Conservation (phyloP, 2,888 invertebrate species). For the Cataglyphis albicans region DNA sequence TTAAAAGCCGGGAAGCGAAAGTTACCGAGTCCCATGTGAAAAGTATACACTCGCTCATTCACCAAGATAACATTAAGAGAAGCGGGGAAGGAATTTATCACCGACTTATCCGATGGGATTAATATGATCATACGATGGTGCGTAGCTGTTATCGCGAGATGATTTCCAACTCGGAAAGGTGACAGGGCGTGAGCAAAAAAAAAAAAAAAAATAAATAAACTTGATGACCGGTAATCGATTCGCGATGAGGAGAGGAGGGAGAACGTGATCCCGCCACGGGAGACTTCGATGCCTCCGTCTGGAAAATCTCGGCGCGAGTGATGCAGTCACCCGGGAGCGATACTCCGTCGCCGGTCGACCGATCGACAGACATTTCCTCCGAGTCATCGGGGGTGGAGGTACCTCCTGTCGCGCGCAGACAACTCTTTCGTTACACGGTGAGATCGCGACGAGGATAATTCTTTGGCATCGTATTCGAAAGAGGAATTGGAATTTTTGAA, state of each 20-base stretch:
- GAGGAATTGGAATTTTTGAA: neutral
- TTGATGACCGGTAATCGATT: neutral
- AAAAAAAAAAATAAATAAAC: neutral
- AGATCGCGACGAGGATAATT: conserved; percentile 1
- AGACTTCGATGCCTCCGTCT: conserved; percentile 52
- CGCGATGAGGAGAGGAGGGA: neutral
- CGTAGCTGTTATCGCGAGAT: neutral
- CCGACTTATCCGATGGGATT: neutral
- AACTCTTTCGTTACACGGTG: neutral
- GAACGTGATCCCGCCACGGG: conserved; percentile 18
- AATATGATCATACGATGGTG: neutral
- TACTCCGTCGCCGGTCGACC: conserved; percentile 48
- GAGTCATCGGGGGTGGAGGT: neutral
- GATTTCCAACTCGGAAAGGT: neutral
- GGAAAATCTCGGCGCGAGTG: conserved; percentile 53
- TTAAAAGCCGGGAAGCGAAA: neutral
- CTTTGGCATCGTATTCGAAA: neutral
- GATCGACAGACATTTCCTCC: conserved; percentile 20
- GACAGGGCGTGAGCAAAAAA: neutral
- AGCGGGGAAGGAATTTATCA: neutral
- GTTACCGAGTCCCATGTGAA: neutral
- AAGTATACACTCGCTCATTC: neutral
- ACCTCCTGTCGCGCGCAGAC: neutral
- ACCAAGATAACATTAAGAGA: neutral
- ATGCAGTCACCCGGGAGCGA: conserved; percentile 46